These are phyloP conservation scores for Charaxes varanes DNA, from an alignment of 1,140 invertebrate species.

Conservation along the genomic window DNA sequence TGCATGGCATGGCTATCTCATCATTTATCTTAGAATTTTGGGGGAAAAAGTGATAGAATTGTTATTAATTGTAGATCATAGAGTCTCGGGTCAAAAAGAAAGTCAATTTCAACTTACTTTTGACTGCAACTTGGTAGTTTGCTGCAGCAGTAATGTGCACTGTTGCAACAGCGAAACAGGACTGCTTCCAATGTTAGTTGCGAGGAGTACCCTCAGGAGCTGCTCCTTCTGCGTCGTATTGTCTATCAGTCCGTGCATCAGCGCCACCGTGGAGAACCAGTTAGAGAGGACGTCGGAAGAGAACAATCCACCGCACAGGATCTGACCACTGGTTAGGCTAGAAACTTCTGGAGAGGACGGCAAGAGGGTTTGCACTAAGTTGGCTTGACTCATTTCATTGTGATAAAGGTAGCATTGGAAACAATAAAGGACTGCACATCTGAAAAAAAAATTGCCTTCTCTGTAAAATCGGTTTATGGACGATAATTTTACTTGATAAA, in stretches of 20 bases:
- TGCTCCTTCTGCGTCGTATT: slow-evolving; percentile 94
- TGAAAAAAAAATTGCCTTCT: too few relatives aligned
- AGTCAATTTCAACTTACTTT: slow-evolving; percentile 78
- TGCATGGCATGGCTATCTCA: too few relatives aligned
- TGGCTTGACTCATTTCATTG: slow-evolving; percentile 92
- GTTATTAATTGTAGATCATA: too few relatives aligned
- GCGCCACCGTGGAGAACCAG: slow-evolving; percentile 95
- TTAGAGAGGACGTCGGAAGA: slow-evolving; percentile 94
- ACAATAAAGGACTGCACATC: slow-evolving; percentile 96
- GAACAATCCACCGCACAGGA: slow-evolving; percentile 95
- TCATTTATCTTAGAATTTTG: not conserved
- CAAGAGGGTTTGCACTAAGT: slow-evolving; percentile 92
- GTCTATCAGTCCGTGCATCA: slow-evolving; percentile 93
- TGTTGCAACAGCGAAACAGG: slow-evolving; percentile 93
- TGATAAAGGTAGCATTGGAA: slow-evolving; percentile 97
- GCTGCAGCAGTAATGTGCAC: slow-evolving; percentile 88
- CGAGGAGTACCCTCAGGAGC: slow-evolving; percentile 92
- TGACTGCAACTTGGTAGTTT: slow-evolving; percentile 90
- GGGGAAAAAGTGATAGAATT: too few relatives aligned
- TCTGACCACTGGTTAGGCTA: slow-evolving; percentile 85
- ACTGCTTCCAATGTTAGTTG: slow-evolving; percentile 87
- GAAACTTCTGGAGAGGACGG: slow-evolving; percentile 86
- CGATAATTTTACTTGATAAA: too few relatives aligned
- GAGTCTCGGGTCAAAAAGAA: too few relatives aligned
- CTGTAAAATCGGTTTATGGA: too few relatives aligned